Evolutionary conservation across 2,888 invertebrate genomes (phyloP).

Genomic region (Diarsia rubi): DNA sequence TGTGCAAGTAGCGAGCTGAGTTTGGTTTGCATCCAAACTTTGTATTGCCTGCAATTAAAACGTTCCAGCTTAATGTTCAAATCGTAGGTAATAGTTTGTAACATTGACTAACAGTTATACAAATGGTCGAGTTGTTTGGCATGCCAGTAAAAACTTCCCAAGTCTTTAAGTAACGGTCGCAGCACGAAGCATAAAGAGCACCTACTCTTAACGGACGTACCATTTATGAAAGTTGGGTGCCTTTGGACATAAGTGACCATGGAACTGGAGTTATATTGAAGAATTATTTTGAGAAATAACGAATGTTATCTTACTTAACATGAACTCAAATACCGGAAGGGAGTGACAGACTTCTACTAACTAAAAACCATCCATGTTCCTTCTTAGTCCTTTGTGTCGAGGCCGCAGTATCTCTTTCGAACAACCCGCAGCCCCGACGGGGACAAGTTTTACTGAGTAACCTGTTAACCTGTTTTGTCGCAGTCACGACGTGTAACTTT

Average conservation of each 20-base stretch:
- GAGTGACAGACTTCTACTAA: too few species aligned
- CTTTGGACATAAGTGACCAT: conserved; percentile 4
- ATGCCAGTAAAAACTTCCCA: background rate
- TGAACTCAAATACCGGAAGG: background rate
- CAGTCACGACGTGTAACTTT: too few species aligned
- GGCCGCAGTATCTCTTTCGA: too few species aligned
- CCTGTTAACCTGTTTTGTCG: too few species aligned
- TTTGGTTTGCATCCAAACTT: conserved; percentile 31
- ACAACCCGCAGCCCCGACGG: too few species aligned
- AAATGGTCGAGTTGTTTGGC: conserved; percentile 10
- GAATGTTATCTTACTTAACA: background rate
- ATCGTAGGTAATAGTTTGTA: conserved; percentile 23
- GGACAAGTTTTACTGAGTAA: too few species aligned
- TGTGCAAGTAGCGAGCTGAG: conserved; percentile 31
- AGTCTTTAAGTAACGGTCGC: background rate
- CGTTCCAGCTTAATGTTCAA: conserved; percentile 6
- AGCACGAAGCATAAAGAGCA: conserved; percentile 36
- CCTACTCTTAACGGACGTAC: conserved; percentile 10
- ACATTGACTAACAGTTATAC: background rate
- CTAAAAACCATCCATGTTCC: too few species aligned
- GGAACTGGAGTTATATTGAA: background rate
- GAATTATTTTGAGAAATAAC: too few species aligned
- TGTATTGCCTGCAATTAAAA: conserved; percentile 37
- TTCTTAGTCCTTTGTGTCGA: too few species aligned
- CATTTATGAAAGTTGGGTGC: conserved; percentile 21